Base-by-base conservation (phyloP, 2,888 invertebrate species). In the Ferdinandea cuprea region DNA sequence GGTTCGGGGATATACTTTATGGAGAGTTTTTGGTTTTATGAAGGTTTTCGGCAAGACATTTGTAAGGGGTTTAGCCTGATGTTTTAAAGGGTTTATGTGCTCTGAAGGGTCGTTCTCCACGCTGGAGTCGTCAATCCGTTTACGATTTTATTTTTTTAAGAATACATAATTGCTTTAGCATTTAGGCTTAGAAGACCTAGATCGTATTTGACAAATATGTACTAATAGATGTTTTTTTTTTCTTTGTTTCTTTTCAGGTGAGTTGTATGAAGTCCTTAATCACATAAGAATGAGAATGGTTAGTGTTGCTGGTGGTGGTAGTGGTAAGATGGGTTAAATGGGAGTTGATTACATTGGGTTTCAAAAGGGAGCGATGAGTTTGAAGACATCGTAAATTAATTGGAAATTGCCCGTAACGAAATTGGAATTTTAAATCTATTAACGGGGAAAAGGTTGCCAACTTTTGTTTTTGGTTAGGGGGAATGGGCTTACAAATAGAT, bases 141-240 rank as follows among this genome's bases (percentile, higher is more conserved):
- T 66, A 77, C 46, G 81, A 81, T 42, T 59, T 77, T 77, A 44
- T 58, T 69, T 71, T 59, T 17, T 52, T 46, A 9, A n/a, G n/a
- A n/a, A n/a, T n/a, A n/a, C 69, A 52, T 65, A 69, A 76, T 74
- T 76, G 63, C 30, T 40, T 73, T 59, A 63, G 56, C 76, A 76
- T 56, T 56, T 50, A 32, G 3, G 19, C 6, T 8, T 37, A 17
- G 1, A 19, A 32, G 3, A 13, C 6, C 4, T 37, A 17, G 1
- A 19, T 9, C 25, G n/a, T 61, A 40, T 61, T 32, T 44, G 54
- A 54, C 44, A 56, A 46, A 63, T 73, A 56, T 46, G 35, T 30
- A 30, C 46, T 65, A 73, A 73, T 63, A 46, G 40, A 42, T 52
- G 40, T 5, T n/a, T 9, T 30, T 13, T 32, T 52, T 52, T 46